Evolutionary conservation across 2,888 invertebrate genomes (phyloP), one percentile per base, ranked within the genome.

Genomic region (Nasonia oneida): DNA sequence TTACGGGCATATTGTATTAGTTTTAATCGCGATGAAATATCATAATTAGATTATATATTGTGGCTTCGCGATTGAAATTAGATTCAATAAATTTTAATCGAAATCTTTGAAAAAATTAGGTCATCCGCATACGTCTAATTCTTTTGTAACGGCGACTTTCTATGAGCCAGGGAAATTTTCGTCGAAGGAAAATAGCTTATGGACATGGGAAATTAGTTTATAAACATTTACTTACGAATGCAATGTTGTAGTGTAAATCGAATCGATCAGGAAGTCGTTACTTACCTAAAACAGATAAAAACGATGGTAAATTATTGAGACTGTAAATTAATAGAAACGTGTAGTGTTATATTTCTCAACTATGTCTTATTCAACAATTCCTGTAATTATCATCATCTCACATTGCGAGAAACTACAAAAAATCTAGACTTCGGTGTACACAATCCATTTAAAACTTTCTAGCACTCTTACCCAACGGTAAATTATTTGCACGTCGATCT

Each of bases 261-360:
- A 50, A 67, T 39, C 23, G n/a, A 50, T 47, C 18, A 81, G 23
- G 70, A 70, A 74, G 23, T 14, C 18, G 33, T 74, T 15, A 86
- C 86, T 86, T 67, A 86, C 86, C 86, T 86, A 15, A 57, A 86
- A 86, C 71, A 86, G 53, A 81, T 8, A 84, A 75, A 84, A 81
- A 80, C 2, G 81, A 83, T 67, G 15, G 42, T 76, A 77, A 77
- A 73, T 86, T 86, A 80, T 50, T 71, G 33, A 83, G 8, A 61
- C 8, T 47, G 67, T 6, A 67, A 64, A 53, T 0, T 47, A 12
- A 15, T n/a, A 70, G 15, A 37, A 70, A 50, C 8, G 23, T 42
- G 29, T 29, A 29, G 29, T 29, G 23, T 57, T n/a, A 39, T 47
- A 50, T 42, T 50, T 10, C 53, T 10, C 14, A 37, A 71, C 50